Conservation (phyloP, 1,140 invertebrate species). For the Nephila pilipes region DNA sequence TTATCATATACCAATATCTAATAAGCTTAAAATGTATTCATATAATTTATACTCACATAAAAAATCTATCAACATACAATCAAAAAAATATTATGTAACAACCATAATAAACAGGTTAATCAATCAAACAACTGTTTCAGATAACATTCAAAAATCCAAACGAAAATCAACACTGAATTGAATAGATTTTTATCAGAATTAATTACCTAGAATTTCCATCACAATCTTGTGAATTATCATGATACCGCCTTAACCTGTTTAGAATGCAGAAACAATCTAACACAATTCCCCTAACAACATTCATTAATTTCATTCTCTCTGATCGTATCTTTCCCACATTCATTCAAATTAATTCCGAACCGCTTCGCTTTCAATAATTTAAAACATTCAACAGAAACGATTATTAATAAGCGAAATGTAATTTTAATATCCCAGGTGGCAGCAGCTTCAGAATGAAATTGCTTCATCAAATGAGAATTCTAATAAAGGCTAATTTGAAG, state of each 20-base stretch:
- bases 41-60: too few species aligned
- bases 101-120: too few species aligned
- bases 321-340: background rate
- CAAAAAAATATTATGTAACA: too few species aligned
- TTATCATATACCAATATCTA: too few species aligned
- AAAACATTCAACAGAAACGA: slow-evolving; percentile 17
- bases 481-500: slow-evolving; percentile 24
- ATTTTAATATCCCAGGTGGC: slow-evolving; percentile 38
- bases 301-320: background rate
- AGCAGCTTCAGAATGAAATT: background rate
- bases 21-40: too few species aligned
- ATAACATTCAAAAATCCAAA: too few species aligned
- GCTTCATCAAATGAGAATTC: slow-evolving; percentile 14
- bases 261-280: slow-evolving; percentile 35
- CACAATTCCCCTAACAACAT: background rate
- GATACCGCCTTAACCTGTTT: background rate
- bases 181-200: background rate
- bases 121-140: too few species aligned
- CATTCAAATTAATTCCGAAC: slow-evolving; percentile 13
- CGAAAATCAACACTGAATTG: background rate
- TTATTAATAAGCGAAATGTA: slow-evolving; percentile 23
- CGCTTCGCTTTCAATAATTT: slow-evolving; percentile 9
- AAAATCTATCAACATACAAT: too few species aligned
- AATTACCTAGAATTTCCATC: background rate
- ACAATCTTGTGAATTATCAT: background rate